These are phyloP conservation scores for Anoplolepis gracilipes DNA, from an alignment of 1,140 invertebrate species.

Conservation along the genomic window DNA sequence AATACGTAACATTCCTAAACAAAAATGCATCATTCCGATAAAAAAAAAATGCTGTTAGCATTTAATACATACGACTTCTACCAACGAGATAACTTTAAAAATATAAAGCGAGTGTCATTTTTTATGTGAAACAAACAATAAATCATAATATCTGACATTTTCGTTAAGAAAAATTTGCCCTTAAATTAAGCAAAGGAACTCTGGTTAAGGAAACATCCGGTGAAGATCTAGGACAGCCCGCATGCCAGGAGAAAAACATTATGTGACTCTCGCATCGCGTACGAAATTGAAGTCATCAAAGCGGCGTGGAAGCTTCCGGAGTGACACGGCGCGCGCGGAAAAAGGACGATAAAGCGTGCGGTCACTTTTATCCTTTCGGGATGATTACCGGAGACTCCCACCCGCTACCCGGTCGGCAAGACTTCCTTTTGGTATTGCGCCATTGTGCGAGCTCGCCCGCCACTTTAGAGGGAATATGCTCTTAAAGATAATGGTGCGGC, in stretches of 20 bases:
- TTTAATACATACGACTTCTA: neutral
- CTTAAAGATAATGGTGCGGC: slow-evolving; percentile 65
- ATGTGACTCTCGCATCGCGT: neutral
- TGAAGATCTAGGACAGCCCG: neutral
- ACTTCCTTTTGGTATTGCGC: slow-evolving; percentile 43
- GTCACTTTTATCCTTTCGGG: slow-evolving; percentile 64
- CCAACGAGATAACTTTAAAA: neutral
- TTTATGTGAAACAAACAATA: neutral
- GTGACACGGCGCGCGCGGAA: neutral
- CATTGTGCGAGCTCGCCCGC: slow-evolving; percentile 35
- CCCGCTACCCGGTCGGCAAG: neutral
- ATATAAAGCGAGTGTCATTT: neutral
- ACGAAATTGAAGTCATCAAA: slow-evolving; percentile 25
- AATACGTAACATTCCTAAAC: neutral
- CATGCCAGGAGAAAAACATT: neutral
- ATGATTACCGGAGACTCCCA: slow-evolving; percentile 54
- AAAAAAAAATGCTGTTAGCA: neutral
- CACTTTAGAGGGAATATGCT: slow-evolving; percentile 67
- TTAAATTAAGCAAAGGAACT: neutral
- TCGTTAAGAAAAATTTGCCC: neutral
- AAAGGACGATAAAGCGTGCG: slow-evolving; percentile 42
- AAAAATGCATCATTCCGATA: slow-evolving; percentile 1
- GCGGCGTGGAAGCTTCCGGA: slow-evolving; percentile 1
- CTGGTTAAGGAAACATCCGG: neutral
- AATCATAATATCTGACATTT: neutral